Percentiles rank a stretch among this genome's conserved stretches.
These are phyloP conservation scores for Myxocyprinus asiaticus DNA, from an alignment of 2,113 vertebrate species.

Conservation along the genomic window DNA sequence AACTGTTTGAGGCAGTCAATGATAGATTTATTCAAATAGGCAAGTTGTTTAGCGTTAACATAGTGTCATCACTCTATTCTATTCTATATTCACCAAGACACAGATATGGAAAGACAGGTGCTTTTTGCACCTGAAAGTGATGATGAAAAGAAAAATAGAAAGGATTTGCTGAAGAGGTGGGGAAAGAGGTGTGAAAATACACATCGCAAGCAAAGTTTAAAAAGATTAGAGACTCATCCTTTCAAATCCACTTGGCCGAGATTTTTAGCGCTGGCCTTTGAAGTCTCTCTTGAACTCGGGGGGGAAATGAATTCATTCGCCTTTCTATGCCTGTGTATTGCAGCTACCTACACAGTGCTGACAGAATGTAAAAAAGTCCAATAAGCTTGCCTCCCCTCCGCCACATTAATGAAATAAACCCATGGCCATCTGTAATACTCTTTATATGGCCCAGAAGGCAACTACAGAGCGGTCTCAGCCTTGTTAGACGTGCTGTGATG, in stretches of 20 bases:
- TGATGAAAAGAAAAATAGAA: constrained; percentile 18
- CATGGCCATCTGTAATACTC: constrained; percentile 48
- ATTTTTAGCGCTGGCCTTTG: constrained; percentile 64
- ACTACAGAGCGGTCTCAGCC: constrained; percentile 49
- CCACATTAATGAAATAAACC: constrained; percentile 63
- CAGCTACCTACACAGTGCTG: constrained; percentile 68
- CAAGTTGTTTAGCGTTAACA: too few species aligned
- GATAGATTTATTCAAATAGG: too few species aligned
- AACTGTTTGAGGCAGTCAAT: too few species aligned
- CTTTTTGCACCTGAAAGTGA: constrained; percentile 35
- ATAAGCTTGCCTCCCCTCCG: constrained; percentile 35
- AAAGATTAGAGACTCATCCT: constrained; percentile 75
- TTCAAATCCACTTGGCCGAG: constrained; percentile 69
- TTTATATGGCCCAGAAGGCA: constrained; percentile 50
- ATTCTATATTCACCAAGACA: too few species aligned
- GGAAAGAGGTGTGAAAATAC: constrained; percentile 60
- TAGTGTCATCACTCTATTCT: too few species aligned
- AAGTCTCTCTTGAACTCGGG: constrained; percentile 61
- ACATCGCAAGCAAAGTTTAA: constrained; percentile 75
- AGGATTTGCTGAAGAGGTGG: constrained; percentile 27
- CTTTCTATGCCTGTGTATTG: constrained; percentile 53
- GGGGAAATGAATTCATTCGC: constrained; percentile 65
- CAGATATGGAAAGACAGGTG: constrained; percentile 32
- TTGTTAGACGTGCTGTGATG: constrained; percentile 40
- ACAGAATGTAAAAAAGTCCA: constrained; percentile 63